Percentiles rank a stretch among this genome's conserved stretches.
These are phyloP conservation scores for Petrocephalus zakoni DNA, from an alignment of 2,113 vertebrate species.

Conservation along the genomic window DNA sequence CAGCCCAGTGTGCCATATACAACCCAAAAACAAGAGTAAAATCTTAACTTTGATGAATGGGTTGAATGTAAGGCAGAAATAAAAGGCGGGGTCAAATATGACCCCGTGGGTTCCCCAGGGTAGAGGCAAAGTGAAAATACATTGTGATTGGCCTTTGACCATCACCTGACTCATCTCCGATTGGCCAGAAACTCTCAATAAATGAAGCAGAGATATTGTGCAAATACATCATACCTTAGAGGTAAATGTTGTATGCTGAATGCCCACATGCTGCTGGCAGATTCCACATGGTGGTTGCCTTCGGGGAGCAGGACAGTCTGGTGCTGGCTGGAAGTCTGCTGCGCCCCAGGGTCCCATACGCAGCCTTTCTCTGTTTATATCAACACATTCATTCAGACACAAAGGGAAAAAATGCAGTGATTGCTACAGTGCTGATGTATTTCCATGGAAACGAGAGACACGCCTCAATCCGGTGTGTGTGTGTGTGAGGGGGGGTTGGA, in stretches of 20 bases:
- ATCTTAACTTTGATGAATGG: too few species aligned
- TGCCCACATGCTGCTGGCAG: neutral
- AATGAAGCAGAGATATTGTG: neutral
- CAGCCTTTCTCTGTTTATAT: neutral
- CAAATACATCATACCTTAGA: neutral
- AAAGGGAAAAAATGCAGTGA: neutral
- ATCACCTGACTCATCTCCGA: neutral
- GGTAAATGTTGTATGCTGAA: neutral
- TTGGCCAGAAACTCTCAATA: neutral
- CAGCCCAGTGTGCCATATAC: too few species aligned
- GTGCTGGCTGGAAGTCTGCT: neutral
- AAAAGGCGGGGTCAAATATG: too few species aligned
- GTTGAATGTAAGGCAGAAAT: too few species aligned
- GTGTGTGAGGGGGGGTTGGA: neutral
- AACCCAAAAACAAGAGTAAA: too few species aligned
- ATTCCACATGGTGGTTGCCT: neutral
- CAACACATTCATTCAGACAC: too few species aligned
- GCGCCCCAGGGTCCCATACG: neutral
- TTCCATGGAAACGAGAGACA: constrained; percentile 3
- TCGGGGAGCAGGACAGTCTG: neutral
- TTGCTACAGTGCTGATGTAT: neutral
- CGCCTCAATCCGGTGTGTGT: neutral
- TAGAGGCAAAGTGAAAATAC: neutral
- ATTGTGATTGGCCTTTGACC: neutral
- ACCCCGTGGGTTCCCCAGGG: too few species aligned